Percentiles rank a stretch among this genome's conserved stretches.
phyloP scores from a whole-genome alignment of 2,113 vertebrate genomes.

The Centrocercus urophasianus region DNA sequence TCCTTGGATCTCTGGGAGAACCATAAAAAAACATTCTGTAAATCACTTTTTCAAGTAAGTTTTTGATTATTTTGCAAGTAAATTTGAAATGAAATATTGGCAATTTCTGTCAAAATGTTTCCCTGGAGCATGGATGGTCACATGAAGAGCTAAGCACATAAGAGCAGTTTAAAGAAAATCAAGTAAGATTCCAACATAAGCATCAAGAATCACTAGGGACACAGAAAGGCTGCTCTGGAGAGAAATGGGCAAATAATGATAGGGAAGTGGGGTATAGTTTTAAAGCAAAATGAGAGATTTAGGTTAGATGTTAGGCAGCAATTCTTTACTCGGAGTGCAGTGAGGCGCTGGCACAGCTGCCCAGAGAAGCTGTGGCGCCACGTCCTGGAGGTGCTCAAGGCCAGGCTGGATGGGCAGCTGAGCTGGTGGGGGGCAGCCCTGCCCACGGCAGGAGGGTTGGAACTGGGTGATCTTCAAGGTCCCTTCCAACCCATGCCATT shows the following conservation, averaged over 20 bases:
- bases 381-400: not conserved
- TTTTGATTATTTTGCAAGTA: conserved; percentile 5
- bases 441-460: too few relatives aligned
- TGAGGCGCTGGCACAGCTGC: not conserved
- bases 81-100: not conserved
- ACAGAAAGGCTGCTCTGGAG: not conserved
- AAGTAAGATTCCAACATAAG: not conserved
- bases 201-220: not conserved
- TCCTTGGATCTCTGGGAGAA: not conserved
- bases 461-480: too few relatives aligned
- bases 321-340: not conserved
- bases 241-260: not conserved
- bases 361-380: not conserved
- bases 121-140: not conserved
- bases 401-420: not conserved
- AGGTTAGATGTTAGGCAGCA: too few relatives aligned
- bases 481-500: too few relatives aligned
- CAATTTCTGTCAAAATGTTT: not conserved
- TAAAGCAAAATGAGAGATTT: too few relatives aligned
- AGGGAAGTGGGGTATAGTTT: not conserved
- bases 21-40: not conserved
- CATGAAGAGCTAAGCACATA: rapidly evolving
- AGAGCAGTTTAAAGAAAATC: not conserved
- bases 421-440: too few relatives aligned
- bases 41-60: not conserved